Conservation (phyloP, 1,140 invertebrate species). For the Nasonia giraulti region DNA sequence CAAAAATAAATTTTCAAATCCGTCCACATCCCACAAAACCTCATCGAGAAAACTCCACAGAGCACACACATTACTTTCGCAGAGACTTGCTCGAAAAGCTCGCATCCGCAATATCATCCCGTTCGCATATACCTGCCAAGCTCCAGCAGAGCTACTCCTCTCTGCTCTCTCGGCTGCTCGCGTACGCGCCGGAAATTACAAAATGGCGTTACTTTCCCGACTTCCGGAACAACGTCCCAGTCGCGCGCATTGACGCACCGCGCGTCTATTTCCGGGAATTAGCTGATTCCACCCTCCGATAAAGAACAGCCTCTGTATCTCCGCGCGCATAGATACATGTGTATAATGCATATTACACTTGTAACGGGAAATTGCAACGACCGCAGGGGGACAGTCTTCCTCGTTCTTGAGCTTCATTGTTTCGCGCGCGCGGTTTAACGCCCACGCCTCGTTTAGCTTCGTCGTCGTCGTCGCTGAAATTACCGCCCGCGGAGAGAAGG, state of each 20-base stretch:
- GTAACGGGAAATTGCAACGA: constrained; percentile 20
- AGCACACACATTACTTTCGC: background rate
- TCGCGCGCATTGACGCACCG: constrained; percentile 55
- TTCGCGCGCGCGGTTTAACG: background rate
- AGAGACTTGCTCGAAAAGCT: constrained; percentile 13
- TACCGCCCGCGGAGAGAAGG: background rate
- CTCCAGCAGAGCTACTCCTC: background rate
- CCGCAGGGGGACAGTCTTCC: background rate
- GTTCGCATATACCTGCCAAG: background rate
- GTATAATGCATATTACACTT: background rate
- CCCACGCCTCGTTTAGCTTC: background rate
- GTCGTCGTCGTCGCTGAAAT: background rate
- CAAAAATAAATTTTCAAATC: background rate
- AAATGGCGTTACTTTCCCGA: constrained; percentile 64
- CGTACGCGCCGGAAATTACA: constrained; percentile 61
- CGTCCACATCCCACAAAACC: background rate
- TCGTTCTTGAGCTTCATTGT: constrained; percentile 6
- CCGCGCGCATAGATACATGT: background rate
- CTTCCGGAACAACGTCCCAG: constrained; percentile 54
- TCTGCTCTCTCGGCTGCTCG: background rate
- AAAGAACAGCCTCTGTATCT: background rate
- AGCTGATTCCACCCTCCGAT: constrained; percentile 44
- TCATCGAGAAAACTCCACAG: no score
- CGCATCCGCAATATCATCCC: background rate
- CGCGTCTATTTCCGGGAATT: constrained; percentile 62